Percentiles rank a stretch among this genome's conserved stretches.
These are phyloP conservation scores for Salarias fasciatus DNA, from an alignment of 2,797 vertebrate species.

Conservation along the genomic window DNA sequence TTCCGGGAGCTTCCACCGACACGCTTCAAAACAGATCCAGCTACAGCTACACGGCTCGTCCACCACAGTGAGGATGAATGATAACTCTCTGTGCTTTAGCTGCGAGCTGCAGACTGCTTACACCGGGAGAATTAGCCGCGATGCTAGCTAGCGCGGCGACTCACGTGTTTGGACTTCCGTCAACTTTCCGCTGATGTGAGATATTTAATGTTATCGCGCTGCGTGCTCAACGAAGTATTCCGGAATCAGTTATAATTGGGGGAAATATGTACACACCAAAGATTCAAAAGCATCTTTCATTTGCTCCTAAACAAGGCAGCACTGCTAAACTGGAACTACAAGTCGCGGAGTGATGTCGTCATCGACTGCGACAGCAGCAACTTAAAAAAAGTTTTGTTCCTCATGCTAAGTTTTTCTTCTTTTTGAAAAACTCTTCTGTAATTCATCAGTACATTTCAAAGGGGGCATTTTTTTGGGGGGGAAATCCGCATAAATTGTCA, in stretches of 20 bases:
- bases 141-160: conserved; percentile 28
- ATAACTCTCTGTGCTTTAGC: too few relatives aligned
- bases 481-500: too few relatives aligned
- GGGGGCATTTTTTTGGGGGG: too few relatives aligned
- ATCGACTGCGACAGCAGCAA: conserved; percentile 6
- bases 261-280: too few relatives aligned
- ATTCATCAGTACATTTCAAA: too few relatives aligned
- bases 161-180: conserved; percentile 13
- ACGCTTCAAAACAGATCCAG: background rate
- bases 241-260: too few relatives aligned
- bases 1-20: background rate
- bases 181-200: background rate
- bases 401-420: too few relatives aligned
- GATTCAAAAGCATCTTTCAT: background rate
- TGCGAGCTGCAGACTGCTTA: background rate
- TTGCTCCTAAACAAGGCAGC: conserved; percentile 1
- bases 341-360: conserved; percentile 70
- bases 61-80: too few relatives aligned
- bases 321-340: conserved; percentile 46
- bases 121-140: conserved; percentile 44
- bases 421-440: too few relatives aligned
- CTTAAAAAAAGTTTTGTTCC: background rate
- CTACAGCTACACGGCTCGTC: too few relatives aligned
- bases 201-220: background rate
- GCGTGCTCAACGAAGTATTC: too few relatives aligned